Conservation (phyloP, 1,140 invertebrate genomes). For the Magallana gigas region DNA sequence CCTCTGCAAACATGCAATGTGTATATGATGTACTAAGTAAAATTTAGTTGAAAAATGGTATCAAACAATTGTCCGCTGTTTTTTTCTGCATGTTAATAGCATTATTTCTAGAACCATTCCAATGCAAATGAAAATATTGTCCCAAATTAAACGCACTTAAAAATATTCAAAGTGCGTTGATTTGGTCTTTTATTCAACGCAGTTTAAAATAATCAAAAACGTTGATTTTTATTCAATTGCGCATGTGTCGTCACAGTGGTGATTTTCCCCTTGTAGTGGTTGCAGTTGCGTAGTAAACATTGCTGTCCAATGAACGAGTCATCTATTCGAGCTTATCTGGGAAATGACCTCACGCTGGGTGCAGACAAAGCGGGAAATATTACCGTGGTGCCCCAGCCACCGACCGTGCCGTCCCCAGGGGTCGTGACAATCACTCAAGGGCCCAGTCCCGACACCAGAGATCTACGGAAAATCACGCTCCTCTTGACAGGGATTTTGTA, state of each 20-base stretch:
- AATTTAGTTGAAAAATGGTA: too few relatives aligned
- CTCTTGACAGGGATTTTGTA: conserved; percentile 3
- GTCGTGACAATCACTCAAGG: neutral
- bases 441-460: neutral
- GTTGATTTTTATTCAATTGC: neutral
- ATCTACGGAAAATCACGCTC: neutral
- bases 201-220: neutral
- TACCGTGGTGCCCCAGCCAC: neutral
- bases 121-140: too few relatives aligned
- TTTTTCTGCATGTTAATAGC: neutral
- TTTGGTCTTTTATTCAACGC: neutral
- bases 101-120: too few relatives aligned
- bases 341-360: neutral
- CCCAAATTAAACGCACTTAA: neutral
- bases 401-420: neutral
- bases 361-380: neutral
- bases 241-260: neutral
- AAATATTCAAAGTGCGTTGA: neutral
- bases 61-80: too few relatives aligned
- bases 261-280: conserved; percentile 2
- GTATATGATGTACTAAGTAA: too few relatives aligned
- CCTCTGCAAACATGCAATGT: too few relatives aligned
- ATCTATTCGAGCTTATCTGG: neutral
- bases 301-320: conserved; percentile 20
- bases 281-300: conserved; percentile 39